phyloP scores from a whole-genome alignment of 2,113 vertebrate genomes.

The Campylomormyrus numenius region DNA sequence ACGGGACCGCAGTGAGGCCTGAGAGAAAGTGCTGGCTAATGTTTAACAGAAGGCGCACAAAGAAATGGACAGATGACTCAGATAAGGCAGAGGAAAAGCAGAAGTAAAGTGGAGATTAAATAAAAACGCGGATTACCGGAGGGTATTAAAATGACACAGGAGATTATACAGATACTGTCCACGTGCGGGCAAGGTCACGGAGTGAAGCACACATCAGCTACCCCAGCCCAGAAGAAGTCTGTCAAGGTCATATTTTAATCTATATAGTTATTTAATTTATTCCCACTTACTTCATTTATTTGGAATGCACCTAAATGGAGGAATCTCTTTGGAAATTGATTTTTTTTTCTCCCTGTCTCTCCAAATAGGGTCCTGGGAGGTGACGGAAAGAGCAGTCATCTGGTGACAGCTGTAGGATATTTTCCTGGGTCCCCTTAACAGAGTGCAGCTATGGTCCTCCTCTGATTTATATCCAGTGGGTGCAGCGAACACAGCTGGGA shows the following conservation, averaged over 20 bases:
- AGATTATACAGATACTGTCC: conserved; percentile 51
- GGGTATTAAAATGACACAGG: conserved; percentile 62
- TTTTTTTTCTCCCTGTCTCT: not conserved
- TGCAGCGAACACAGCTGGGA: not conserved
- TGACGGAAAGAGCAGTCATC: not conserved
- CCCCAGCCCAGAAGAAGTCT: conserved; percentile 30
- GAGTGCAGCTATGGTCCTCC: not conserved
- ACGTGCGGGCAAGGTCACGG: conserved; percentile 39
- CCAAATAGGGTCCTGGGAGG: not conserved
- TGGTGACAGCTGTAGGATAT: not conserved
- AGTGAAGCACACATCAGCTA: conserved; percentile 28
- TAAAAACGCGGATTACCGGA: conserved; percentile 54
- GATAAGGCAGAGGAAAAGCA: conserved; percentile 51
- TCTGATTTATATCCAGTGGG: not conserved
- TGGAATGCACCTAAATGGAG: not conserved
- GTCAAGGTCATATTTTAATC: not conserved
- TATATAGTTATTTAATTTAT: conserved; percentile 7
- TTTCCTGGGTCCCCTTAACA: not conserved
- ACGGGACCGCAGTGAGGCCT: conserved; percentile 18
- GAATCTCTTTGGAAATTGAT: not conserved
- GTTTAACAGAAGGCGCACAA: conserved; percentile 35
- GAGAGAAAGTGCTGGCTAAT: conserved; percentile 33
- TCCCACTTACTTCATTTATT: not conserved
- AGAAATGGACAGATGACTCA: conserved; percentile 50
- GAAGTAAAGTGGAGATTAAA: conserved; percentile 55